phyloP scores from a whole-genome alignment of 2,113 vertebrate genomes.

The Callaeas wilsoni region DNA sequence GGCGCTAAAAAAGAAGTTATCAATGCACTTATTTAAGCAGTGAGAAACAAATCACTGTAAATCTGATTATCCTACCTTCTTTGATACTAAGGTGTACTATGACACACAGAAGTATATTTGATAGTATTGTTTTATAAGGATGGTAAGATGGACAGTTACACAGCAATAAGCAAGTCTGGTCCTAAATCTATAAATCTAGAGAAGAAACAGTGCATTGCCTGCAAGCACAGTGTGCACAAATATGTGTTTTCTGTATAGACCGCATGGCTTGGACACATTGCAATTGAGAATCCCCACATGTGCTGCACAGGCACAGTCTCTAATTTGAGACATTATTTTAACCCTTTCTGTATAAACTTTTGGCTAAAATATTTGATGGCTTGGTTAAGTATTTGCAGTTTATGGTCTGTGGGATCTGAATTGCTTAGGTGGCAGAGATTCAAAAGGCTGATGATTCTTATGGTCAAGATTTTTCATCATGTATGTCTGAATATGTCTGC shows the following conservation, averaged over 20 bases:
- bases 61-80: slow-evolving; percentile 4
- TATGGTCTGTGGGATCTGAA: neutral
- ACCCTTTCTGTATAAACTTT: neutral
- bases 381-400: neutral
- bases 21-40: neutral
- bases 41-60: slow-evolving; percentile 8
- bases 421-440: neutral
- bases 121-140: neutral
- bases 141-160: neutral
- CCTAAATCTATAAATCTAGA: neutral
- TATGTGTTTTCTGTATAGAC: neutral
- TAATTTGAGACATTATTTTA: neutral
- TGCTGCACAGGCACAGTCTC: neutral
- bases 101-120: neutral
- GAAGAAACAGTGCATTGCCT: neutral
- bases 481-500: neutral
- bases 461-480: neutral
- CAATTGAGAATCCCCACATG: neutral
- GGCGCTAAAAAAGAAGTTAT: neutral
- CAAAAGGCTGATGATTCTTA: neutral
- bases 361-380: neutral
- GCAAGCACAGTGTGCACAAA: neutral
- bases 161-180: neutral
- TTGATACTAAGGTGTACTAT: neutral
- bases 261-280: neutral